Conservation (phyloP, 1,140 invertebrate genomes). For the Protaetia brevitarsis region DNA sequence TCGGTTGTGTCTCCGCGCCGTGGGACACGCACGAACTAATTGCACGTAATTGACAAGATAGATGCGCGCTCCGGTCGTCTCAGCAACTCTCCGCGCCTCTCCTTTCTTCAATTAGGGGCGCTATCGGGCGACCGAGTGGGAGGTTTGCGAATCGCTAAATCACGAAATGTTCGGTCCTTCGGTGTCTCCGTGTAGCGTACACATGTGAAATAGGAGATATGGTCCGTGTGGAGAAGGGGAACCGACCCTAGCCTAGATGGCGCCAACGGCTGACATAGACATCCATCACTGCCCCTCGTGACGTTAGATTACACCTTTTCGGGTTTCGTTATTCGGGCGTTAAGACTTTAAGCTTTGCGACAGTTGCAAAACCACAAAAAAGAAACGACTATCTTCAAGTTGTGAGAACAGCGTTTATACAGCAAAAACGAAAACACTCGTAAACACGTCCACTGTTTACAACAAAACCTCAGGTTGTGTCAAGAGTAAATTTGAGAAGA, state of each 20-base stretch:
- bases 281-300: constrained; percentile 20
- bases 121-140: constrained; percentile 27
- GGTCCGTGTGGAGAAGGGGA: not conserved
- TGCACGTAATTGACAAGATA: constrained; percentile 38
- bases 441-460: too few relatives aligned
- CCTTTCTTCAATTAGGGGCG: constrained; percentile 30
- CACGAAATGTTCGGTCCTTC: constrained; percentile 12
- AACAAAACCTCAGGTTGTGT: too few relatives aligned
- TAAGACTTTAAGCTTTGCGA: not conserved
- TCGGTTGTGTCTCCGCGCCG: constrained; percentile 20
- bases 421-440: too few relatives aligned
- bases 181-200: not conserved
- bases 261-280: constrained; percentile 22
- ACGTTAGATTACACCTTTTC: constrained; percentile 8
- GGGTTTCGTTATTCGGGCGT: not conserved
- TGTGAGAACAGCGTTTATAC: too few relatives aligned
- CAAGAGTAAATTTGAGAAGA: too few relatives aligned
- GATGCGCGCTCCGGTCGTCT: constrained; percentile 26
- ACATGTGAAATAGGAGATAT: constrained; percentile 25
- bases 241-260: constrained; percentile 20
- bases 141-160: constrained; percentile 31
- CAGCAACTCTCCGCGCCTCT: not conserved
- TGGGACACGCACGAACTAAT: constrained; percentile 36
- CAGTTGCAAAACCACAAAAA: not conserved
- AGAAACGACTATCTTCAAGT: too few relatives aligned